Conservation (phyloP, 2,888 invertebrate species). For the Caenorhabditis sp. region DNA sequence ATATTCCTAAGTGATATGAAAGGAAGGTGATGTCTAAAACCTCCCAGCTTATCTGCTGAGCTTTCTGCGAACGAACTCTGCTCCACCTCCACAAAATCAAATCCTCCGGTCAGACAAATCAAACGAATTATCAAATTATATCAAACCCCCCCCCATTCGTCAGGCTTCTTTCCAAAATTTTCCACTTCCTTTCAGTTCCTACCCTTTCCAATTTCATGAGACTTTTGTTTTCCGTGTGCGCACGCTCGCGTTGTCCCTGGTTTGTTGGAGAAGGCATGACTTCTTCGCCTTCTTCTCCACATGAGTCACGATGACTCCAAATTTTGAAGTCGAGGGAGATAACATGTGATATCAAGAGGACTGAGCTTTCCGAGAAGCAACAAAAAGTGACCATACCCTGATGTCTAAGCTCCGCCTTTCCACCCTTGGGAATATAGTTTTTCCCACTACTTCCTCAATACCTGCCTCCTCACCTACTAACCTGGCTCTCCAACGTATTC, state of each 20-base stretch:
- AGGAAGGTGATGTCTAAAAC: not conserved
- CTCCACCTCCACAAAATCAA: conserved; percentile 6
- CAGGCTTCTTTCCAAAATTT: conserved; percentile 42
- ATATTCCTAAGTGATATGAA: not conserved
- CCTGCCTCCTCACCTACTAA: not conserved
- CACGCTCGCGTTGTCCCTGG: not conserved
- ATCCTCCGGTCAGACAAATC: conserved; percentile 38
- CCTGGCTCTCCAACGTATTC: not conserved
- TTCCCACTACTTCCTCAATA: not conserved
- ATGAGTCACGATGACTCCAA: conserved; percentile 23
- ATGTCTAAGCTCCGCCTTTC: conserved; percentile 40
- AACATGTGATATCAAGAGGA: conserved; percentile 38
- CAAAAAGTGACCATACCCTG: conserved; percentile 54
- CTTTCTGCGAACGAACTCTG: not conserved
- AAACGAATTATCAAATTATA: conserved; percentile 59
- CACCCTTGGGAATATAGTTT: conserved; percentile 1
- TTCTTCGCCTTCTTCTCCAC: not conserved
- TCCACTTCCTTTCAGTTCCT: conserved; percentile 28
- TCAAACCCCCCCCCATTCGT: conserved; percentile 19
- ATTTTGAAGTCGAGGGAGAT: conserved; percentile 52
- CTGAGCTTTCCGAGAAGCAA: conserved; percentile 40
- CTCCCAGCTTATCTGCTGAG: conserved; percentile 2
- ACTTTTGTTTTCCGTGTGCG: conserved; percentile 25
- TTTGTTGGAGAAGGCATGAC: conserved; percentile 7
- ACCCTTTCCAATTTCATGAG: conserved; percentile 1